A percentile compares a stretch with the other conserved stretches of the same genome.
Conservation (phyloP, 2,888 invertebrate genomes). For the Masnerella sp. region DNA sequence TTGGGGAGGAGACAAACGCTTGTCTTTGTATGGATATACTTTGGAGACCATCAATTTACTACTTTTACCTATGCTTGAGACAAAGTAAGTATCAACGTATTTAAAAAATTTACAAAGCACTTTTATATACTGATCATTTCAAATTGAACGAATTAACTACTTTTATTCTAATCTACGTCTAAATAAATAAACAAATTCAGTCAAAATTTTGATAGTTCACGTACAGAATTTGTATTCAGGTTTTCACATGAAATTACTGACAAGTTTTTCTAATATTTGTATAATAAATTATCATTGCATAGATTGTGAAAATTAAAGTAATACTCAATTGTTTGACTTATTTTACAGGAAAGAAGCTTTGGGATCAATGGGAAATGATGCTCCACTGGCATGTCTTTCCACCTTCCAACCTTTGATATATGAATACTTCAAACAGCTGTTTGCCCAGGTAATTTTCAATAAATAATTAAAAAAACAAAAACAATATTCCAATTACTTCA, state of each 20-base stretch:
- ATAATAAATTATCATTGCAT: background rate
- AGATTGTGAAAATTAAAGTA: too few species aligned
- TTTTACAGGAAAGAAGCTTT: constrained; percentile 96
- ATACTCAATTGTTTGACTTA: background rate
- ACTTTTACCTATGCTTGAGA: constrained; percentile 96
- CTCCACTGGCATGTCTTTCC: constrained; percentile 97
- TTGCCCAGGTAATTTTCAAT: constrained; percentile 87
- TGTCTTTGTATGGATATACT: constrained; percentile 95
- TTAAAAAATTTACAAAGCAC: too few species aligned
- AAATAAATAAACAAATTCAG: too few species aligned
- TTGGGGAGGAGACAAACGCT: constrained; percentile 86
- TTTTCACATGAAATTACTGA: too few species aligned
- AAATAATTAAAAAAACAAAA: background rate
- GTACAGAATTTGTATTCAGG: too few species aligned
- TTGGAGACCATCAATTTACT: constrained; percentile 96
- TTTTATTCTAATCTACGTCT: too few species aligned
- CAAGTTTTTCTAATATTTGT: background rate
- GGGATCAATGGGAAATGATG: constrained; percentile 99
- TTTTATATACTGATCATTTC: too few species aligned
- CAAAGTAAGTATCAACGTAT: constrained; percentile 90
- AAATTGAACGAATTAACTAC: too few species aligned
- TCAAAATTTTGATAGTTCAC: too few species aligned
- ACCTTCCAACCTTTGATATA: constrained; percentile 96
- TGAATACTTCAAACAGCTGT: constrained; percentile 99
- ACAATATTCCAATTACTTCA: too few species aligned